Base-by-base conservation (phyloP, 2,113 vertebrate genomes). In the Mormyrus iriodes region DNA sequence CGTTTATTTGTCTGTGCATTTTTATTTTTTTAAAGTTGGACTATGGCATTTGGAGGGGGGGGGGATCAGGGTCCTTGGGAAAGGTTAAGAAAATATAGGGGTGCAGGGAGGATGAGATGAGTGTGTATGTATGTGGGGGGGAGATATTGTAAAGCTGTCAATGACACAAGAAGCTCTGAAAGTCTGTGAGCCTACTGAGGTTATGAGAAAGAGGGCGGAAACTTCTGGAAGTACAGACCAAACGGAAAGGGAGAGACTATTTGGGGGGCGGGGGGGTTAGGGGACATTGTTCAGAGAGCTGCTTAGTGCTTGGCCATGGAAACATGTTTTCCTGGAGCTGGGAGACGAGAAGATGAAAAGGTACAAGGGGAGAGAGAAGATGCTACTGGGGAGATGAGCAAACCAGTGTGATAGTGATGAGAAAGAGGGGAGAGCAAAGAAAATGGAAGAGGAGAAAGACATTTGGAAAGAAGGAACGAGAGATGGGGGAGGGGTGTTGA, bases 41-140 rank as follows among this genome's bases (percentile, higher is more conserved):
- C 86, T 6, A 13, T 61, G 61, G 76, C 7, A n/a, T 7, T 2
- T 76, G 44, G 12, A 69, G 52, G 4, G 51, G 31, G 15, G 88
- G 79, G 86, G 82, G 44, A 58, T 8, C 0, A 19, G 86, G 88
- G 82, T 83, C 86, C 86, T 91, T 82, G 88, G 88, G 90, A 15
- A 17, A 90, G 91, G 89, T 90, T 90, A 91, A 92, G 17, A 91
- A 91, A 90, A 90, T 88, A 92, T 31, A 1, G 55, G 87, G 88
- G 17, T 49, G 39, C 7, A 19, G 69, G 69, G 27, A 39, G 31
- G 69, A 39, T 76, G 69, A 31, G 35, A 39, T 76, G 69, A 17
- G 69, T 39, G 61, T 12, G 58, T 65, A 27, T 27, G 58, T 65
- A 24, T 61, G 58, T 65, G 58, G 58, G 58, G 65, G 65, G 31